A percentile compares a stretch with the other conserved stretches of the same genome.
Conservation (phyloP, 2,113 vertebrate species). For the Gadus chalcogrammus region DNA sequence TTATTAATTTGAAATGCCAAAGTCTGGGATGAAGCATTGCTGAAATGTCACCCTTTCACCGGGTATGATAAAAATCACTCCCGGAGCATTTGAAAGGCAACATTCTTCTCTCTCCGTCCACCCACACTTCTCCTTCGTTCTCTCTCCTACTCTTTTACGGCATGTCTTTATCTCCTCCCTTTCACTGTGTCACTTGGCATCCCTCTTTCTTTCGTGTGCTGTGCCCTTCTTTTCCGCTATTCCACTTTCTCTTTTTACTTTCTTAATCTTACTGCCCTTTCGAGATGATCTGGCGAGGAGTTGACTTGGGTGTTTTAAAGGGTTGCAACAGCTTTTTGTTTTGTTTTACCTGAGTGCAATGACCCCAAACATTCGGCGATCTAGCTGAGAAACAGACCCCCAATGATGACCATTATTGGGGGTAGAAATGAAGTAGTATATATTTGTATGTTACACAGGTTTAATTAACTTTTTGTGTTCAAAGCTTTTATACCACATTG, state of each 20-base stretch:
- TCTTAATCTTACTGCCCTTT: not conserved
- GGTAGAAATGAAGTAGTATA: no score
- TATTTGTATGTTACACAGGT: no score
- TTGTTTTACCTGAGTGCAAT: not conserved
- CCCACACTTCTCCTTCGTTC: slow-evolving; percentile 11
- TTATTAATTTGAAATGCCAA: slow-evolving; percentile 72
- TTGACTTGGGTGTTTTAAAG: slow-evolving; percentile 59
- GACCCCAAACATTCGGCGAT: no score
- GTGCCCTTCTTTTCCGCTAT: not conserved
- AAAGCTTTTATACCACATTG: no score
- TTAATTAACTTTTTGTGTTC: no score
- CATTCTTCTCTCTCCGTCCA: slow-evolving; percentile 32
- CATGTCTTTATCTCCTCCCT: slow-evolving; percentile 9
- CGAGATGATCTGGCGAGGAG: slow-evolving; percentile 60
- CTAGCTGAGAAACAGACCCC: no score
- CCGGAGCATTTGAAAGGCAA: slow-evolving; percentile 43
- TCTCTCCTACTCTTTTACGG: not conserved
- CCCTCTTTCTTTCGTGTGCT: not conserved
- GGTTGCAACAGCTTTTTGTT: slow-evolving; percentile 10
- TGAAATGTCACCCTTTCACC: slow-evolving; percentile 67
- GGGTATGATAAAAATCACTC: slow-evolving; percentile 59
- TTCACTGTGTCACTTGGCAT: slow-evolving; percentile 37
- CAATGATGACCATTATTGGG: no score
- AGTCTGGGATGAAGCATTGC: slow-evolving; percentile 57
- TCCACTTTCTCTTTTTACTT: not conserved